Base-by-base conservation (phyloP, 2,797 vertebrate genomes). In the Chelon auratus region DNA sequence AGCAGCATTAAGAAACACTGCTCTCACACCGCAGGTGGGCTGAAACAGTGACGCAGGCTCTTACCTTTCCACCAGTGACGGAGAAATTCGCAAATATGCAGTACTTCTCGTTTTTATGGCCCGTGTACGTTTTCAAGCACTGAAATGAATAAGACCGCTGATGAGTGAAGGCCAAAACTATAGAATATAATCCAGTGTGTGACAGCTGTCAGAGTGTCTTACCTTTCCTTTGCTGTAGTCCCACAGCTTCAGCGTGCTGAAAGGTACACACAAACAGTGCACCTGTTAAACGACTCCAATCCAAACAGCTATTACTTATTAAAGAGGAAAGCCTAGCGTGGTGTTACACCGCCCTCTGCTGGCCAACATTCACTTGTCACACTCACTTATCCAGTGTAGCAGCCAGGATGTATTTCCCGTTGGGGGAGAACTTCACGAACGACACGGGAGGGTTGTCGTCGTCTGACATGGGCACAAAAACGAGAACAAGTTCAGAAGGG, bases 161-260 rank as follows among this genome's bases (percentile, higher is more conserved):
- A 51, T 8, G 22, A 26, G 17, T 33, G 14, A 15, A 17, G 13
- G 5, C 12, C 26, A 6, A 48, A 48, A 18, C 15, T 11, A 48
- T 18, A 9, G 8, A 12, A 3, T 9, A 51, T 14, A 26, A 26
- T 52, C 9, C 13, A 13, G 50, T 26, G 24, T 52, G 14, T 52
- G 26, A 22, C 20, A 20, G 50, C 50, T 18, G 1, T 6, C 9
- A 24, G 1, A 37, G 24, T 5, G 15, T 3, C 67, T 90, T 85
- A 99, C 98, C 96, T 99, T 99, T 92, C 98, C 98, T 94, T 99
- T 99, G 94, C 98, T 99, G 96, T 99, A 99, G 94, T 99, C 98
- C 98, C 98, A 99, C 91, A 99, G 96, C 86, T 99, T 99, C 84
- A 99, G 94, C 6, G 98, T 99, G 94, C 97, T 99, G 86, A 2